These are phyloP conservation scores for Entelurus aequoreus DNA, from an alignment of 2,113 vertebrate species.

Conservation along the genomic window DNA sequence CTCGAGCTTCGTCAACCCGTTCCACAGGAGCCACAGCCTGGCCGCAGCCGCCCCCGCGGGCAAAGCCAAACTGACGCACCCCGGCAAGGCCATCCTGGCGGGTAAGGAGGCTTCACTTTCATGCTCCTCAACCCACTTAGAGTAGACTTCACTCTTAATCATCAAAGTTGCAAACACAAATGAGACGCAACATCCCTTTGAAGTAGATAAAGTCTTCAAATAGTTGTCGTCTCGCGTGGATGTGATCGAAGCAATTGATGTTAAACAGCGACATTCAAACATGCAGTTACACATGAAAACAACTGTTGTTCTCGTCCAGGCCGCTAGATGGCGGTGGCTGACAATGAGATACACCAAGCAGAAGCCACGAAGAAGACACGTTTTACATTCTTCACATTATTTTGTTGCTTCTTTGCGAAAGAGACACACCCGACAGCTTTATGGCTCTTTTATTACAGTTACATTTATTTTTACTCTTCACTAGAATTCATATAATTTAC, in stretches of 20 bases:
- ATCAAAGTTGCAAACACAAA: no score
- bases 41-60: conserved; percentile 74
- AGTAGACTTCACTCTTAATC: no score
- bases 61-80: conserved; percentile 78
- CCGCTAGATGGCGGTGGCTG: neutral
- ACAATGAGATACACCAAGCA: neutral
- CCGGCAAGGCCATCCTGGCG: conserved; percentile 83
- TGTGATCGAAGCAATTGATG: neutral
- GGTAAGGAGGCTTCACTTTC: conserved; percentile 47
- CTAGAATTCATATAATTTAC: no score
- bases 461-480: no score
- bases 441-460: no score
- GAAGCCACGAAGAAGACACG: neutral
- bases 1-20: conserved; percentile 46
- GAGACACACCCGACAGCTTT: no score
- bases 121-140: no score
- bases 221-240: no score
- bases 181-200: no score
- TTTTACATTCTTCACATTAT: neutral
- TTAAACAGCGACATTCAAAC: neutral
- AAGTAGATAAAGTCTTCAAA: no score
- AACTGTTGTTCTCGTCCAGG: neutral
- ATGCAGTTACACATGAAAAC: neutral
- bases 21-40: conserved; percentile 61
- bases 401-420: no score